These are phyloP conservation scores for Euplexia lucipara DNA, from an alignment of 2,888 invertebrate genomes.

Conservation along the genomic window DNA sequence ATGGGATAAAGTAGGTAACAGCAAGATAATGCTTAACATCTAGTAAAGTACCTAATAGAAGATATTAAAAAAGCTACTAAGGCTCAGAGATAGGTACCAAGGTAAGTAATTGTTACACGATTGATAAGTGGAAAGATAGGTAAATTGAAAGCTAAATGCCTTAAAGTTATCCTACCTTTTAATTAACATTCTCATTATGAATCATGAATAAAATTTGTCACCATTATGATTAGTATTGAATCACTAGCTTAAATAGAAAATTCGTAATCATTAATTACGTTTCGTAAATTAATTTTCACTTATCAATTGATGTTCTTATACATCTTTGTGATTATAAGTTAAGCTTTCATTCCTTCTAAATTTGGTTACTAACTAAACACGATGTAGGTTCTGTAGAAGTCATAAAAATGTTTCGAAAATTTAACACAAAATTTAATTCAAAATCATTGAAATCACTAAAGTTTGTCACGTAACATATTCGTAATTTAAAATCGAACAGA, in stretches of 20 bases:
- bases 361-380: no score
- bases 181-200: slow-evolving; percentile 30
- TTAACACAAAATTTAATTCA: neutral
- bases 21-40: neutral
- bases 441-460: slow-evolving; percentile 12
- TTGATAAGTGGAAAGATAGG: slow-evolving; percentile 30
- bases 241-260: slow-evolving; percentile 17
- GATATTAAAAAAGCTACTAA: neutral
- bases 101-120: no score
- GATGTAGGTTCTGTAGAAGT: neutral
- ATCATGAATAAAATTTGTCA: slow-evolving; percentile 38
- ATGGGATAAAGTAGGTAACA: neutral
- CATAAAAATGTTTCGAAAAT: neutral
- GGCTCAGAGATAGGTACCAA: no score
- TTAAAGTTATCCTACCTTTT: no score
- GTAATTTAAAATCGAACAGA: slow-evolving; percentile 44
- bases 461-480: slow-evolving; percentile 3
- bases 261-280: neutral
- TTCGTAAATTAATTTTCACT: slow-evolving; percentile 4
- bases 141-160: slow-evolving; percentile 1
- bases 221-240: slow-evolving; percentile 18
- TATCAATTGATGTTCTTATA: neutral
- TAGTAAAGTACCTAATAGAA: neutral
- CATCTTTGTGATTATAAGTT: no score
- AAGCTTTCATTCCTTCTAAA: no score